Conservation (phyloP, 2,888 invertebrate species). For the Amphipyra berbera region DNA sequence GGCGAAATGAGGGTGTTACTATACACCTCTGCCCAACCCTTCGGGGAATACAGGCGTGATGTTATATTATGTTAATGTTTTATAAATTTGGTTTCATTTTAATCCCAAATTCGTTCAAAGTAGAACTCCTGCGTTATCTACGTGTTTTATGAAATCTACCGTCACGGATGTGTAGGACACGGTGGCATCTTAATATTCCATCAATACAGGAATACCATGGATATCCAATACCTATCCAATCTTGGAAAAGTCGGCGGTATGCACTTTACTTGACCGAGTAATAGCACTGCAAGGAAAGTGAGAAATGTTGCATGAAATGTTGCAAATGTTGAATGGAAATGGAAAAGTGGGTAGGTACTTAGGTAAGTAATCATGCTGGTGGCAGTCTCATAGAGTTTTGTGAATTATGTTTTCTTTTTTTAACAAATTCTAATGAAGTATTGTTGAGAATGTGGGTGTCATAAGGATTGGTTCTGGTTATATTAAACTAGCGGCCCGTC, state of each 20-base stretch:
- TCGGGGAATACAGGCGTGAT: too few relatives aligned
- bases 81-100: not conserved
- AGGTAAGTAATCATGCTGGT: not conserved
- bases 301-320: constrained; percentile 14
- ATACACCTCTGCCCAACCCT: too few relatives aligned
- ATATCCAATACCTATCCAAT: constrained; percentile 47
- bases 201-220: constrained; percentile 54
- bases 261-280: not conserved
- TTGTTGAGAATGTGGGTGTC: too few relatives aligned
- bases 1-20: too few relatives aligned
- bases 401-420: too few relatives aligned
- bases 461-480: too few relatives aligned
- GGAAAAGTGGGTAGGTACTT: not conserved
- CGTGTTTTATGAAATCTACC: constrained; percentile 28
- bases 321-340: constrained; percentile 8
- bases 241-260: constrained; percentile 27
- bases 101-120: not conserved
- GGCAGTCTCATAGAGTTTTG: not conserved
- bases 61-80: too few relatives aligned
- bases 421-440: too few relatives aligned
- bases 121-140: constrained; percentile 29
- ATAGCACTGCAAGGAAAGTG: constrained; percentile 10
- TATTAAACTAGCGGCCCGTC: too few relatives aligned
- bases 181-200: constrained; percentile 59
- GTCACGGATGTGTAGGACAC: constrained; percentile 41